A percentile compares a stretch with the other conserved stretches of the same genome.
These are phyloP conservation scores for Gymnothorax javanicus DNA, from an alignment of 2,797 vertebrate species.

Conservation along the genomic window DNA sequence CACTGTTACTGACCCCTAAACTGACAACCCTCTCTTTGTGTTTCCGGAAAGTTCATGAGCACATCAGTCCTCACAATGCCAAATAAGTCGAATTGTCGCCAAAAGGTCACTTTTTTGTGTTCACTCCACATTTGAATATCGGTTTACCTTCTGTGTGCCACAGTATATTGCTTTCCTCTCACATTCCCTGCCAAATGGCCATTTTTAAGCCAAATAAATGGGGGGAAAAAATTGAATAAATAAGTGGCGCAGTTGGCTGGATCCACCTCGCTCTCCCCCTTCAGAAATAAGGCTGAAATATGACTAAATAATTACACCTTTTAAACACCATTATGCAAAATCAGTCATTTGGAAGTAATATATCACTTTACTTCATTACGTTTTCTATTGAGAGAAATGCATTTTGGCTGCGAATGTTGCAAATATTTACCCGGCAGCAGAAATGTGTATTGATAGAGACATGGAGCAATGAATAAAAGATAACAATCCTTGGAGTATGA, in stretches of 20 bases:
- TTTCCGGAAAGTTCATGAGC: not conserved
- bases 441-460: constrained; percentile 13
- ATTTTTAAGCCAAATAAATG: not conserved
- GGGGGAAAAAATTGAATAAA: not conserved
- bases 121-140: not conserved
- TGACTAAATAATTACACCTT: not conserved
- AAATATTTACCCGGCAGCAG: not conserved
- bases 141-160: not conserved
- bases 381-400: not conserved
- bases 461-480: constrained; percentile 8
- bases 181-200: not conserved
- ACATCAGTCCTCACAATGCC: not conserved
- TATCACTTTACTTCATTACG: not conserved
- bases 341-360: constrained; percentile 1
- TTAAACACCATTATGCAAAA: not conserved
- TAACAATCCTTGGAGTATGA: not conserved
- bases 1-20: not conserved
- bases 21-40: not conserved
- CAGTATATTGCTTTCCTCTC: not conserved
- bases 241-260: not conserved
- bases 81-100: not conserved
- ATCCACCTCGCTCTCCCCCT: not conserved
- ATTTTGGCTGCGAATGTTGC: not conserved
- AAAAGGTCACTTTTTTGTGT: not conserved
- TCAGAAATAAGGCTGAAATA: not conserved